A percentile compares a stretch with the other conserved stretches of the same genome.
phyloP scores from a whole-genome alignment of 2,113 vertebrate species.

The Rhagologus leucostigma region DNA sequence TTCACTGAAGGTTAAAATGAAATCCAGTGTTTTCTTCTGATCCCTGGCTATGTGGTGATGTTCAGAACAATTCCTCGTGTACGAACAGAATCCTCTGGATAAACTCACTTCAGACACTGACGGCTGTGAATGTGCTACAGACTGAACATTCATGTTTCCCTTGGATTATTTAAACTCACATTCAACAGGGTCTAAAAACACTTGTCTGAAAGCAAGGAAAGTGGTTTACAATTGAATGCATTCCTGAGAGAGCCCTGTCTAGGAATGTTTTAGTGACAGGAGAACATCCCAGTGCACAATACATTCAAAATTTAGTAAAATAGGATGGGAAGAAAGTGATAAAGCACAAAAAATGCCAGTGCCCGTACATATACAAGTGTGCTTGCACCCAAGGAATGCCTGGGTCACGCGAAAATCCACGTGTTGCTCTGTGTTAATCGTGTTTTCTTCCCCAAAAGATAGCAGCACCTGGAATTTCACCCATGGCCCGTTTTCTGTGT shows the following conservation, averaged over 20 bases:
- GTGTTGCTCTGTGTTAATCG: neutral
- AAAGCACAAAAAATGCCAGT: neutral
- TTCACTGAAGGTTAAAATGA: neutral
- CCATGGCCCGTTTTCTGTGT: neutral
- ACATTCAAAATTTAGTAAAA: neutral
- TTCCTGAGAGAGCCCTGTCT: neutral
- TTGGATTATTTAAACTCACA: conserved; percentile 39
- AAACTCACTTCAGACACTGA: conserved; percentile 34
- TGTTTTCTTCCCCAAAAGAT: neutral
- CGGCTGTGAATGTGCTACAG: conserved; percentile 8
- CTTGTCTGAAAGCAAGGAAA: neutral
- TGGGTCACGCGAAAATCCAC: neutral
- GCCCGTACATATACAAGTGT: accelerated
- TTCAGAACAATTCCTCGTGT: conserved; percentile 64
- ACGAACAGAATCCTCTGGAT: conserved; percentile 53
- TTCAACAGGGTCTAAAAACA: neutral
- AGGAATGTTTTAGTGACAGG: neutral
- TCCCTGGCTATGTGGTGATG: conserved; percentile 4
- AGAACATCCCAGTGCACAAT: neutral
- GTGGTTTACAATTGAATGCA: conserved; percentile 27
- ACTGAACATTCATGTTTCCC: conserved; percentile 40
- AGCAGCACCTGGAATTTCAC: neutral
- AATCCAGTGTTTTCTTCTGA: conserved; percentile 45
- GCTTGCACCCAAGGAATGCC: neutral
- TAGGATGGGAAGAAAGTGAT: neutral